Evolutionary conservation across 2,113 vertebrate species (phyloP).

Genomic region (Sceloporus tristichus): DNA sequence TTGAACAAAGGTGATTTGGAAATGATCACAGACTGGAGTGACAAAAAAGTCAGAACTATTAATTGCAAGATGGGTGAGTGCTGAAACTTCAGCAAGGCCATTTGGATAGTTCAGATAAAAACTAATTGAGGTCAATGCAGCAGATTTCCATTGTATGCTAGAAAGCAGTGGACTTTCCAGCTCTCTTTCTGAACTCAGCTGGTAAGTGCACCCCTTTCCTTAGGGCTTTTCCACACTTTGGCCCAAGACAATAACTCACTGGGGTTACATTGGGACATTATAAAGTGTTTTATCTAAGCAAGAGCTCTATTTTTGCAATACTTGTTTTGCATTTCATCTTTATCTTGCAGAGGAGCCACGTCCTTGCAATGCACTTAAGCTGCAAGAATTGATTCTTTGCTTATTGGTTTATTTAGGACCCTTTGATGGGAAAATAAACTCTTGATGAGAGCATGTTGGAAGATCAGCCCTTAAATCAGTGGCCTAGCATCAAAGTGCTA

Average conservation of each 20-base stretch:
- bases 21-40: conserved; percentile 28
- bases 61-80: conserved; percentile 53
- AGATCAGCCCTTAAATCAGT: background rate
- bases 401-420: background rate
- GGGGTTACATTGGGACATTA: too few relatives aligned
- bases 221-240: too few relatives aligned
- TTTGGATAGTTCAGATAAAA: conserved; percentile 40
- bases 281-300: background rate
- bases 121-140: conserved; percentile 46
- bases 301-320: background rate
- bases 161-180: background rate
- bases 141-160: background rate
- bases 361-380: background rate
- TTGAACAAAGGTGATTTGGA: conserved; percentile 10
- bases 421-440: background rate
- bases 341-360: background rate
- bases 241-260: too few relatives aligned
- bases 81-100: conserved; percentile 37
- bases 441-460: background rate
- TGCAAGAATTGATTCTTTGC: background rate
- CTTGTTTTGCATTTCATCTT: background rate
- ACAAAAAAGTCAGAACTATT: conserved; percentile 38
- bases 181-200: too few relatives aligned
- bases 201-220: too few relatives aligned
- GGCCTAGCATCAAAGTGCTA: background rate